Evolutionary conservation across 2,113 vertebrate species (phyloP), one percentile per base, ranked within the genome.

Genomic region (Climacteris rufus): DNA sequence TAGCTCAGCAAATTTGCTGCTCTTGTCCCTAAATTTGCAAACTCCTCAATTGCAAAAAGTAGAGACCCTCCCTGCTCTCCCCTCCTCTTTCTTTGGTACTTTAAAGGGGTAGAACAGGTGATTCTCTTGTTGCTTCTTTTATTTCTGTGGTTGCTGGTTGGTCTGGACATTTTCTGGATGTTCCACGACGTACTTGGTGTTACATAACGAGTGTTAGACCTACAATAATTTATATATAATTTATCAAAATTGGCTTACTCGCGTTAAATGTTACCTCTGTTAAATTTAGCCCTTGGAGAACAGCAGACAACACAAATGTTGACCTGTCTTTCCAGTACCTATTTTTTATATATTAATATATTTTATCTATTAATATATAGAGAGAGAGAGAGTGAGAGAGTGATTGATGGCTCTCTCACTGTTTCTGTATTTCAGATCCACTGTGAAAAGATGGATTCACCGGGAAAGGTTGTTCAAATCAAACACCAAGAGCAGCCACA

Each of bases 381-480:
- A 31, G 27, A 33, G 17, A 23, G 61, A 20, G 53, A 42, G 19
- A 8, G 66, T 37, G 69, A 42, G 89, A 68, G 64, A 47, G 50
- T 63, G 83, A 52, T 24, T 96, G 70, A 90, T 64, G 84, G 45
- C 63, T 23, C 80, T 86, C 90, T 92, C 85, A 56, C 93, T 81
- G 53, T 84, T 96, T 95, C 89, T 98, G 4, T 97, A 72, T 98
- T 98, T 90, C 95, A 98, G 98, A 96, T 96, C 63, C 96, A 93
- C 33, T 94, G 82, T 97, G 97, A 95, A 60, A 97, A 95, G 89
- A 97, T 97, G 95, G 78, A 95, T 59, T 93, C 94, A 77, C 85
- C 64, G 0, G 66, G 74, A 91, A 96, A 92, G 40, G 52, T 74
- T 79, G 52, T 63, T 96, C 82, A 86, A 92, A 75, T 59, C 85